These are phyloP conservation scores for Cosmia trapezina DNA, from an alignment of 2,888 invertebrate genomes.

Conservation along the genomic window DNA sequence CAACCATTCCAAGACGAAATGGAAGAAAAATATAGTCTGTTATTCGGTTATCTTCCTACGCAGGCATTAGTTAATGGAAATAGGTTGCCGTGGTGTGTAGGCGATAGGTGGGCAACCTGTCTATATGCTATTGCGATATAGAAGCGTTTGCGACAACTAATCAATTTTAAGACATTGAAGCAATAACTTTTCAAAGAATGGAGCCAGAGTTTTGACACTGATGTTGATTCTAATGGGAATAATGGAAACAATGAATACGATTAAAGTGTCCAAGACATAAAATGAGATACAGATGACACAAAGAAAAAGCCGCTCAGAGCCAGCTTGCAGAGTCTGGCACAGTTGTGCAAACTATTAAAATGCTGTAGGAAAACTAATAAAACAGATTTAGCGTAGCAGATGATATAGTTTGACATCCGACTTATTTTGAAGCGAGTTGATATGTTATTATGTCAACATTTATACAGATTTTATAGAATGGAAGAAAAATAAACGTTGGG, in stretches of 20 bases:
- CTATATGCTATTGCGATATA: constrained; percentile 36
- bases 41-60: constrained; percentile 48
- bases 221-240: not conserved
- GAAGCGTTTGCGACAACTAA: constrained; percentile 16
- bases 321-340: constrained; percentile 41
- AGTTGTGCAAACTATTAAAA: constrained; percentile 42
- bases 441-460: constrained; percentile 31
- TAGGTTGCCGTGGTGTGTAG: constrained; percentile 45
- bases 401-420: constrained; percentile 50
- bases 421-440: constrained; percentile 42
- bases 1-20: constrained; percentile 28
- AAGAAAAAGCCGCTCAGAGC: constrained; percentile 13
- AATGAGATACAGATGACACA: not conserved
- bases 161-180: constrained; percentile 16
- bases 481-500: constrained; percentile 19
- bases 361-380: constrained; percentile 57
- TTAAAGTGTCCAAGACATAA: not conserved
- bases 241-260: constrained; percentile 1
- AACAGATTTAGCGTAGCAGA: constrained; percentile 47
- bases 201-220: not conserved
- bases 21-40: constrained; percentile 25
- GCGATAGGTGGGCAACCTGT: constrained; percentile 46
- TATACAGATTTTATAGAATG: constrained; percentile 10
- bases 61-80: constrained; percentile 47
- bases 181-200: constrained; percentile 4